Conservation (phyloP, 1,140 invertebrate genomes). For the Drosophila bocki region DNA sequence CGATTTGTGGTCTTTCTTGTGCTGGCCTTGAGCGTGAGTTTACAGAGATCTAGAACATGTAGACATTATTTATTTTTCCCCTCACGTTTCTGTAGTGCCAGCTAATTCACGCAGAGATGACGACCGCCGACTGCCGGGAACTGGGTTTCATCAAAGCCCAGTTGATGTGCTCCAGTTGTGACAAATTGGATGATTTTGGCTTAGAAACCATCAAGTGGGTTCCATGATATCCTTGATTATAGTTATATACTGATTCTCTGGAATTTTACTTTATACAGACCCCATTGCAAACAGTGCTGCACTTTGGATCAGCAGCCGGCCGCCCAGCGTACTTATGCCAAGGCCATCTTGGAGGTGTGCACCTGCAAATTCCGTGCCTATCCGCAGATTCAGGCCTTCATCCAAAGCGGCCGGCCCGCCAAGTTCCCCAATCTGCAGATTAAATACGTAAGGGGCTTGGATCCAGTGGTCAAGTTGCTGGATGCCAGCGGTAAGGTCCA, state of each 20-base stretch:
- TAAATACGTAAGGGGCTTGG: conserved; percentile 94
- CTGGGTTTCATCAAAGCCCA: conserved; percentile 95
- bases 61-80: not conserved
- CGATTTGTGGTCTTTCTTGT: conserved; percentile 31
- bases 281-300: conserved; percentile 92
- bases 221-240: not conserved
- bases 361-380: conserved; percentile 98
- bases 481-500: conserved; percentile 93
- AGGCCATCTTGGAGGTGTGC: conserved; percentile 95
- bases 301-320: conserved; percentile 89
- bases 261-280: conserved; percentile 84
- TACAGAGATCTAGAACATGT: fast-evolving
- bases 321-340: conserved; percentile 90
- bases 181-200: conserved; percentile 92
- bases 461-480: conserved; percentile 96
- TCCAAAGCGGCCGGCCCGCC: conserved; percentile 93
- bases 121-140: conserved; percentile 90
- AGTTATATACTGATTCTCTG: not conserved
- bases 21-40: conserved; percentile 45
- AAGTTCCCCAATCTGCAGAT: conserved; percentile 96
- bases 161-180: conserved; percentile 95
- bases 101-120: conserved; percentile 55
- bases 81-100: conserved; percentile 22
- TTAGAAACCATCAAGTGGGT: conserved; percentile 89
- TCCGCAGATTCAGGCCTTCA: conserved; percentile 98